phyloP scores from a whole-genome alignment of 2,113 vertebrate genomes.

The Dasyprocta punctata region DNA sequence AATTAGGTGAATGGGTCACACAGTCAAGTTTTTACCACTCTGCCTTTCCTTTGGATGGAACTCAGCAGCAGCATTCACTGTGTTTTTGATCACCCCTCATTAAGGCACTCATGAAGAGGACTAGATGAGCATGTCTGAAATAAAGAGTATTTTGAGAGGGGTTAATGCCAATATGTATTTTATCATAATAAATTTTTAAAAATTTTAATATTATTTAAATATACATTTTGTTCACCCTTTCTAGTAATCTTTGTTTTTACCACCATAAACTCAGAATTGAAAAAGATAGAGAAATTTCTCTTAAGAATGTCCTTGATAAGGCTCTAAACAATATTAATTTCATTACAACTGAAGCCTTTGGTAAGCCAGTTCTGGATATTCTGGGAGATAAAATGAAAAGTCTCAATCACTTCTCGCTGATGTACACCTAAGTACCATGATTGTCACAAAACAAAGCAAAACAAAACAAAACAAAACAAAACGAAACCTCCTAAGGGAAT shows the following conservation, averaged over 20 bases:
- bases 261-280: neutral
- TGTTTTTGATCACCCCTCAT: neutral
- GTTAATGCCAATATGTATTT: neutral
- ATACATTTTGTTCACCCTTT: neutral
- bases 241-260: neutral
- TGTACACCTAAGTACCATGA: neutral
- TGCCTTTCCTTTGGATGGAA: neutral
- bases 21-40: accelerated
- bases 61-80: neutral
- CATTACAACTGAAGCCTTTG: neutral
- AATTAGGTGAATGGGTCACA: neutral
- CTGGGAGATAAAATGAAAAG: neutral
- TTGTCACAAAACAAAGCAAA: neutral
- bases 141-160: neutral
- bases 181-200: neutral
- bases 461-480: neutral
- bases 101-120: neutral
- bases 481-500: neutral
- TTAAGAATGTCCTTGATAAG: neutral
- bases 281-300: neutral
- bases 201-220: neutral
- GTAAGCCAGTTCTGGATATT: neutral
- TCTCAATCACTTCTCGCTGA: neutral
- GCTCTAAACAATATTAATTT: neutral
- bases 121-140: neutral